Conservation (phyloP, 2,113 vertebrate genomes). For the Semnopithecus entellus region DNA sequence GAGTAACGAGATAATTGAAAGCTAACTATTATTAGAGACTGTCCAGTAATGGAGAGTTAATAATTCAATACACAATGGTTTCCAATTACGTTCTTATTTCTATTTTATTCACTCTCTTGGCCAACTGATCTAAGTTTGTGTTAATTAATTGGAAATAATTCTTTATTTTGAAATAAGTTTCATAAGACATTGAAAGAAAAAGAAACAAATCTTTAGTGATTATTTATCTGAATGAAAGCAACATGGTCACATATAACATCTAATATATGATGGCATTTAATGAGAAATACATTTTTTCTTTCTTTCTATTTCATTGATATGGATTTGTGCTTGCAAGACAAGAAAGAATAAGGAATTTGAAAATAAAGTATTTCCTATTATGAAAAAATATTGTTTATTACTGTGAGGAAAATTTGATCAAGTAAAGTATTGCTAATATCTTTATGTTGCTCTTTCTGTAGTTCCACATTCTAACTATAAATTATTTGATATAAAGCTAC, state of each 20-base stretch:
- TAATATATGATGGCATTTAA: neutral
- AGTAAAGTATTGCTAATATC: neutral
- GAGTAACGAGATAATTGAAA: neutral
- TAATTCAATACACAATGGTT: neutral
- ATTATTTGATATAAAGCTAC: neutral
- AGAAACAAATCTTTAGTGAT: neutral
- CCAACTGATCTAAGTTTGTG: neutral
- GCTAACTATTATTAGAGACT: slow-evolving; percentile 13
- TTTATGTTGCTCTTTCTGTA: neutral
- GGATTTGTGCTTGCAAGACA: neutral
- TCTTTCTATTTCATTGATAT: neutral
- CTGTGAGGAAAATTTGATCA: neutral
- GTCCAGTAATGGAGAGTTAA: slow-evolving; percentile 23
- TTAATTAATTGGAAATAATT: neutral
- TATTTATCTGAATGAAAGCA: neutral
- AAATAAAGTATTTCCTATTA: neutral
- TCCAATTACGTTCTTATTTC: slow-evolving; percentile 7
- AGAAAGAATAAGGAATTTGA: neutral
- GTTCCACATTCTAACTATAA: neutral
- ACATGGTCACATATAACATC: too few species aligned
- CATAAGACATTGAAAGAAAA: neutral
- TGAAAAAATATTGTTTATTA: neutral
- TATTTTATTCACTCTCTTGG: neutral
- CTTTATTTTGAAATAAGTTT: neutral
- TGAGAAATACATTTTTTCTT: neutral